A percentile compares a stretch with the other conserved stretches of the same genome.
Conservation (phyloP, 2,888 invertebrate species). For the Ischnura elegans region DNA sequence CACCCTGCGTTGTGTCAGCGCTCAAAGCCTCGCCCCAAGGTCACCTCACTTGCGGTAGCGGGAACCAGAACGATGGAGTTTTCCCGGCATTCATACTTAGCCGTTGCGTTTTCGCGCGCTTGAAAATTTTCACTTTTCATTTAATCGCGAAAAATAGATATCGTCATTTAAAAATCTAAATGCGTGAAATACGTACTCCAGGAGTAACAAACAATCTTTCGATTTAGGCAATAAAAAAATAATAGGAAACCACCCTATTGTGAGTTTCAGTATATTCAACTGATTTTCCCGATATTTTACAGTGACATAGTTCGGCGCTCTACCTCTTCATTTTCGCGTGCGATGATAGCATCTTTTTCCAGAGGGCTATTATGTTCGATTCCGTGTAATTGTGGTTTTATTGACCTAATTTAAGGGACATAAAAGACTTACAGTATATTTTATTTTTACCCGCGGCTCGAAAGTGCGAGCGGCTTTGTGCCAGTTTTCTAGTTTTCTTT, state of each 20-base stretch:
- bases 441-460: neutral
- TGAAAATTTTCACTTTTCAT: no score
- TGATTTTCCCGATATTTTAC: neutral
- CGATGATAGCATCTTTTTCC: neutral
- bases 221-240: no score
- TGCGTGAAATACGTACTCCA: no score
- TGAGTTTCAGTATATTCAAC: neutral
- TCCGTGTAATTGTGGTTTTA: neutral
- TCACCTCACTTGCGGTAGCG: no score
- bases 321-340: neutral
- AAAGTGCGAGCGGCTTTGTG: neutral
- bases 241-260: neutral
- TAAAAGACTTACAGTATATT: neutral
- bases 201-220: no score
- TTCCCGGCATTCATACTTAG: no score
- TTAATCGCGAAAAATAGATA: no score
- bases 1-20: no score
- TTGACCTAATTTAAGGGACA: neutral
- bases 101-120: no score
- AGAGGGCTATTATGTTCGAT: neutral
- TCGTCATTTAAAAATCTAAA: no score
- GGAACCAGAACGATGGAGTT: no score
- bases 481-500: neutral
- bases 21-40: no score
- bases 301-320: neutral